Evolutionary conservation across 2,113 vertebrate genomes (phyloP).

Genomic region (Elgaria multicarinata): DNA sequence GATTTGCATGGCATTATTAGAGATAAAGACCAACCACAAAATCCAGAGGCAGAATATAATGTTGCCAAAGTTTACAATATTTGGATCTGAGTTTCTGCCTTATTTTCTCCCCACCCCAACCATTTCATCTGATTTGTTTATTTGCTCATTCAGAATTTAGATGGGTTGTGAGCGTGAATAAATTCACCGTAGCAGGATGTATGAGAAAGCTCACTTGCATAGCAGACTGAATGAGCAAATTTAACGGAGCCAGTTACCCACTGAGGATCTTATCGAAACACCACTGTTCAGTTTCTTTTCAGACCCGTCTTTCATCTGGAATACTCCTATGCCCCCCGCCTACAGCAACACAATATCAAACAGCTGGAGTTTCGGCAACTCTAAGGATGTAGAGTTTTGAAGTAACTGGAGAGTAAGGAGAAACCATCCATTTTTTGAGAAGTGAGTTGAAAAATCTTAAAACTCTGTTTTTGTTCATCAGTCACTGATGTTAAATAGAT

Average conservation of each 20-base stretch:
- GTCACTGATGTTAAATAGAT: constrained; percentile 27
- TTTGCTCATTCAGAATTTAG: constrained; percentile 63
- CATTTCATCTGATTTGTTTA: constrained; percentile 44
- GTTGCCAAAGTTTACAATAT: neutral
- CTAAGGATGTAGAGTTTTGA: constrained; percentile 67
- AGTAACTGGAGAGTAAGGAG: constrained; percentile 25
- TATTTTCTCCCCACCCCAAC: neutral
- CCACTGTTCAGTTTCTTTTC: constrained; percentile 76
- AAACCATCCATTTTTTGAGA: constrained; percentile 49
- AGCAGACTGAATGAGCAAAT: constrained; percentile 81
- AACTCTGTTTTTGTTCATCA: constrained; percentile 49
- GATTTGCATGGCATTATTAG: neutral
- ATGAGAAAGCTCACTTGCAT: constrained; percentile 79
- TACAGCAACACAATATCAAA: constrained; percentile 78
- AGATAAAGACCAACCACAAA: neutral
- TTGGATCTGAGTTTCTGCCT: constrained; percentile 19
- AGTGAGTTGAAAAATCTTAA: constrained; percentile 7
- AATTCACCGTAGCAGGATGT: constrained; percentile 66
- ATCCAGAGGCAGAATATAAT: neutral
- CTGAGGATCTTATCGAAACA: constrained; percentile 75
- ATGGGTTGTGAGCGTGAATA: constrained; percentile 65
- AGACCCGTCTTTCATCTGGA: constrained; percentile 78
- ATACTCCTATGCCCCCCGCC: constrained; percentile 71
- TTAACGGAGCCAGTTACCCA: constrained; percentile 81
- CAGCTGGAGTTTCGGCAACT: constrained; percentile 77